These are phyloP conservation scores for Loriculus beryllinus DNA, from an alignment of 2,797 vertebrate species.

Conservation along the genomic window DNA sequence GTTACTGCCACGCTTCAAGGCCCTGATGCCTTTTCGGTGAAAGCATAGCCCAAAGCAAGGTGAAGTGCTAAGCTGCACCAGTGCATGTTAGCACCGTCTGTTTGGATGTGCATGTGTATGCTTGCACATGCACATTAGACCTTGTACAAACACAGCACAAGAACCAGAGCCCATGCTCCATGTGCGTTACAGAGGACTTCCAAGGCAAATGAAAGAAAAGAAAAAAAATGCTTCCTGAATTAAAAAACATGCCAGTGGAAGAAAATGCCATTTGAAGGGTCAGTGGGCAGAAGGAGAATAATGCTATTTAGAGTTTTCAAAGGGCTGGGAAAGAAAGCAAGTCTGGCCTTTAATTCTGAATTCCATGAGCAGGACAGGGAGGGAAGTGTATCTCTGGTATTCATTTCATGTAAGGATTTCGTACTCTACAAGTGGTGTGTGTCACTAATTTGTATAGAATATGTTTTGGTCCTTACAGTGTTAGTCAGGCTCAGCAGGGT, in stretches of 20 bases:
- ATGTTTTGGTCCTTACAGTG: not conserved
- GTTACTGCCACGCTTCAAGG: not conserved
- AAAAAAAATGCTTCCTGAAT: not conserved
- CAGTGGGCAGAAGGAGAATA: not conserved
- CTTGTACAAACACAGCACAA: not conserved
- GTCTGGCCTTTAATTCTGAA: not conserved
- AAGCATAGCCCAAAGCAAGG: not conserved
- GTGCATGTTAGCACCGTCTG: not conserved
- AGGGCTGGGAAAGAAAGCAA: not conserved
- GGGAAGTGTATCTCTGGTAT: not conserved
- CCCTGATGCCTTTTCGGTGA: not conserved
- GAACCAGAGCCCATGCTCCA: not conserved
- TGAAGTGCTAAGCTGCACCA: not conserved
- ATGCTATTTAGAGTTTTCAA: not conserved
- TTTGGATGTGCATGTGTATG: not conserved
- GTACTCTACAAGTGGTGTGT: not conserved
- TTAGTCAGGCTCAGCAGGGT: not conserved
- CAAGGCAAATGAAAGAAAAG: not conserved
- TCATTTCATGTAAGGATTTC: not conserved
- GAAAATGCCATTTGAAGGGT: not conserved
- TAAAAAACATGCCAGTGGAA: not conserved
- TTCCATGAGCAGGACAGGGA: not conserved
- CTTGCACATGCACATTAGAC: not conserved
- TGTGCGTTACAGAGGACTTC: not conserved
- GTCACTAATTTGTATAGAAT: not conserved